Conservation (phyloP, 1,140 invertebrate genomes). For the Drosophila subpulchrella region DNA sequence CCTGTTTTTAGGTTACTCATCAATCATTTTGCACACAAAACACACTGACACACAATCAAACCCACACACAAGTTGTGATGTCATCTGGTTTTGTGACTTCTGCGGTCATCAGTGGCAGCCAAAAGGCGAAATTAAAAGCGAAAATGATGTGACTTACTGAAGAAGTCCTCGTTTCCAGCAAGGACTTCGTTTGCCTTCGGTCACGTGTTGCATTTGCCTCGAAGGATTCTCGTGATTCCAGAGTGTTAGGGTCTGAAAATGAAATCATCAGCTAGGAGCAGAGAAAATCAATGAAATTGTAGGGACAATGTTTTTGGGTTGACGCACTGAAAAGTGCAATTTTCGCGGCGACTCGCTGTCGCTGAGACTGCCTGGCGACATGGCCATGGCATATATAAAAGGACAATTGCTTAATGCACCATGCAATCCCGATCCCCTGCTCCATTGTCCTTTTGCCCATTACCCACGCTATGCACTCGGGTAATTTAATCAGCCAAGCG, state of each 20-base stretch:
- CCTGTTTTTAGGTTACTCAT: conserved; percentile 37
- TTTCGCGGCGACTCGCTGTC: conserved; percentile 58
- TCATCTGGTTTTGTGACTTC: conserved; percentile 60
- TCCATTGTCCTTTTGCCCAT: conserved; percentile 36
- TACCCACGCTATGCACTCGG: conserved; percentile 47
- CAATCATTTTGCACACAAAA: conserved; percentile 21
- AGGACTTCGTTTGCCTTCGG: conserved; percentile 36
- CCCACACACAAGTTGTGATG: conserved; percentile 68
- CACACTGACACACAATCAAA: conserved; percentile 36
- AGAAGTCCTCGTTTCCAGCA: conserved; percentile 16
- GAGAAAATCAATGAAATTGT: conserved; percentile 67
- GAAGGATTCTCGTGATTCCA: conserved; percentile 25
- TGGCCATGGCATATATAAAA: conserved; percentile 33
- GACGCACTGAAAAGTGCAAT: conserved; percentile 58
- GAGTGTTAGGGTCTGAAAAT: conserved; percentile 32
- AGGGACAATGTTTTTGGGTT: conserved; percentile 35
- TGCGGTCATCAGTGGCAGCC: conserved; percentile 32
- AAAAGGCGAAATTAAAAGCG: conserved; percentile 60
- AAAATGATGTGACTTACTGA: conserved; percentile 55
- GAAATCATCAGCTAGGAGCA: conserved; percentile 56
- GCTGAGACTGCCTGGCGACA: conserved; percentile 54
- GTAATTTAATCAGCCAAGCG: conserved; percentile 73
- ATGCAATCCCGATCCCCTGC: neutral
- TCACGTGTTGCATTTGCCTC: conserved; percentile 62
- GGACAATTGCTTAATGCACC: conserved; percentile 67